Percentiles rank a stretch among this genome's conserved stretches.
Conservation (phyloP, 2,888 invertebrate species). For the Hofmannophila pseudospretella region DNA sequence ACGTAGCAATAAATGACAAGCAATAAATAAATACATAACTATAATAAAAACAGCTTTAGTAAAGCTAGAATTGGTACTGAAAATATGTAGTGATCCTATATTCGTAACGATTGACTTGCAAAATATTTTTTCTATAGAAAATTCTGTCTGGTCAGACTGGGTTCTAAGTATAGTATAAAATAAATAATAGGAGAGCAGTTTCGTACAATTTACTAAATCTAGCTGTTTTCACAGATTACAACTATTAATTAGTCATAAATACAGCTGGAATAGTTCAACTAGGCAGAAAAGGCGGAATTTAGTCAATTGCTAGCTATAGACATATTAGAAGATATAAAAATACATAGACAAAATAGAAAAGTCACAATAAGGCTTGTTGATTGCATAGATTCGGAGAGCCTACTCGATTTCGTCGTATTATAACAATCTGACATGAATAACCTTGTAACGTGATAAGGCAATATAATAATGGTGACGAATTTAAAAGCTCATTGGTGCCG, state of each 20-base stretch:
- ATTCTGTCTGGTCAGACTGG: slow-evolving; percentile 47
- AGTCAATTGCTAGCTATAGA: slow-evolving; percentile 77
- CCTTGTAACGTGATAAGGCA: slow-evolving; percentile 43
- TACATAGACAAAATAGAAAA: slow-evolving; percentile 50
- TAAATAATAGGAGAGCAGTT: slow-evolving; percentile 42
- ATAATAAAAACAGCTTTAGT: slow-evolving; percentile 62
- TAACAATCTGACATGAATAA: slow-evolving; percentile 41
- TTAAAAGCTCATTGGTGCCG: slow-evolving; percentile 76
- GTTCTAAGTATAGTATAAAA: slow-evolving; percentile 45
- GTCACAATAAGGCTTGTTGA: slow-evolving; percentile 62
- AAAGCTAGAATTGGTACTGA: slow-evolving; percentile 74
- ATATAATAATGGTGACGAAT: slow-evolving; percentile 63
- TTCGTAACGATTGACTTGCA: slow-evolving; percentile 50
- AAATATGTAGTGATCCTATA: slow-evolving; percentile 54
- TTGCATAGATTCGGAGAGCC: slow-evolving; percentile 40
- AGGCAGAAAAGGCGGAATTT: slow-evolving; percentile 61
- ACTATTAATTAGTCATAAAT: slow-evolving; percentile 50
- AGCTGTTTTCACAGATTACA: slow-evolving; percentile 58
- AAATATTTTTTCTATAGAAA: slow-evolving; percentile 72
- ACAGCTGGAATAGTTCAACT: slow-evolving; percentile 67
- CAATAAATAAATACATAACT: slow-evolving; percentile 59
- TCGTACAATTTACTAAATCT: slow-evolving; percentile 55
- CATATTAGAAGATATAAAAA: slow-evolving; percentile 54
- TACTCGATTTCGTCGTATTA: slow-evolving; percentile 43
- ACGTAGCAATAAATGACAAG: slow-evolving; percentile 71